Base-by-base conservation (phyloP, 2,888 invertebrate species). In the Yponomeuta evonymella region DNA sequence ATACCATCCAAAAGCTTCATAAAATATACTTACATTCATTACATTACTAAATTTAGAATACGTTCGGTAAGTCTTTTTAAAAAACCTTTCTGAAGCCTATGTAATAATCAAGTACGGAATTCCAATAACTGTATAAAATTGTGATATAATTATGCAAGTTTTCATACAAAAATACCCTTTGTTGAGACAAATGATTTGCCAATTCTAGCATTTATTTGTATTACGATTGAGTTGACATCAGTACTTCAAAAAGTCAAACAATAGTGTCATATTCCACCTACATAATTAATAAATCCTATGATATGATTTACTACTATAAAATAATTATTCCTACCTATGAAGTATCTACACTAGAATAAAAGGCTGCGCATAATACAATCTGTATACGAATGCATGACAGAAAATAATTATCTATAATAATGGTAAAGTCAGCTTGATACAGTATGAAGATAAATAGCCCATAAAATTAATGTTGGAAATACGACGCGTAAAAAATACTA, bases 251-350 rank as follows among this genome's bases (percentile, higher is more conserved):
- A 58, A 58, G 15, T 29, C 15, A 67, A 67, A 67, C 11, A 67
- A 43, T 67, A 67, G 48, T 67, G 30, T 30, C 65, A n/a, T 65
- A 65, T 29, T 23, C 33, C 12, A 65, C 12, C 30, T 65, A 65
- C 65, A 67, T 33, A n/a, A 15, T 11, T 67, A 67, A 67, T 67
- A 58, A 67, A 43, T 65, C 65, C 36, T 67, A 67, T 67, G 67
- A 67, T 67, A 67, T 67, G 67, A 43, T 67, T 15, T 67, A 43
- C 67, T 48, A 67, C 4, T 43, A 48, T n/a, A 15, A 43, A 33
- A 67, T 67, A 67, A 67, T n/a, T 67, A 67, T 23, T 12, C 23
- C 36, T 67, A 67, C 23, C 30, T 11, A 23, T 36, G 15, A 67
- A 67, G 10, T 48, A 67, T 67, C 10, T 12, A 65, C 33, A 65